Evolutionary conservation across 2,888 invertebrate species (phyloP), one percentile per base, ranked within the genome.

Genomic region (Tiliacea aurago): DNA sequence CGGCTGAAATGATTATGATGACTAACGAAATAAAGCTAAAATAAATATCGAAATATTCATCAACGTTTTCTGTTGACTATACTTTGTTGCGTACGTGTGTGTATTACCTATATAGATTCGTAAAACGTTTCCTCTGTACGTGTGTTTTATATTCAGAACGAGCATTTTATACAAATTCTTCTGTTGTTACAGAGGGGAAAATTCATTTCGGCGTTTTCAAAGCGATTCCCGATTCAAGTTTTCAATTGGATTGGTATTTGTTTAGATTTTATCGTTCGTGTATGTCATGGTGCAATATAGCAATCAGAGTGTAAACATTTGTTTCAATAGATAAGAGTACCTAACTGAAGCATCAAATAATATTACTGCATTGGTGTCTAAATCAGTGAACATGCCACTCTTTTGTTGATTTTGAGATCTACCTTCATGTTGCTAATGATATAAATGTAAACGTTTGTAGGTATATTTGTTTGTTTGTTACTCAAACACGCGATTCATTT

Each of bases 191-290:
- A 49, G 65, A 49, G 58, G n/a, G 66, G 28, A 13, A 81, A 70
- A 79, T 76, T 66, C 43, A 70, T 81, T 81, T 76, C 37, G 23
- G 10, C n/a, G n/a, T 58, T 56, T 70, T 53, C 63, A 49, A 20
- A 56, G 13, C 47, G 51, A 58, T 76, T 66, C 13, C 15, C 13
- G 23, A 56, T 43, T 53, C 37, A 47, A 58, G 47, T 70, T 70
- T 81, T 63, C 66, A 70, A 70, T 76, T 20, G 53, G 43, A 66
- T 63, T 81, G 20, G 18, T 61, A 65, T 78, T 78, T 76, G 53
- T 81, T 53, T 66, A 62, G 53, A 58, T 51, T 51, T 49, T 51
- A 73, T 62, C 45, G 55, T 23, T 66, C 20, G 11, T 41, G 13
- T 45, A 15, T 55, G 51, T 58, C 23, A 78, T 71, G 43, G n/a